phyloP scores from a whole-genome alignment of 2,113 vertebrate species.

The Catagonus wagneri region DNA sequence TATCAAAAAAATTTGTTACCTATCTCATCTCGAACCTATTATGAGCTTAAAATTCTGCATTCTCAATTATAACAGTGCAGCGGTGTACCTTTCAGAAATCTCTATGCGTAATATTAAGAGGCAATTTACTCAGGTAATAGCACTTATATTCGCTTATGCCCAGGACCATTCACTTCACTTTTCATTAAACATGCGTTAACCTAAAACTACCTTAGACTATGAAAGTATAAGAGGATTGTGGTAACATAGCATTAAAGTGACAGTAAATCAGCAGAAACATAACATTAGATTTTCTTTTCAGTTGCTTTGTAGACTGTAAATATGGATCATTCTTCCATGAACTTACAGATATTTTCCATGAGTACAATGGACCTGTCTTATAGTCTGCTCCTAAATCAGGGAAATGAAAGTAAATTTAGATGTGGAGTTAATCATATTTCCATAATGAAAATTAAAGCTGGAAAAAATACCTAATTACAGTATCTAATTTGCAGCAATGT shows the following conservation, averaged over 20 bases:
- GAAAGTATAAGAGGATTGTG: slow-evolving; percentile 61
- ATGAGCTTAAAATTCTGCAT: background rate
- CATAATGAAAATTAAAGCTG: slow-evolving; percentile 54
- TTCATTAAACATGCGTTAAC: slow-evolving; percentile 76
- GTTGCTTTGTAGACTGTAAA: slow-evolving; percentile 59
- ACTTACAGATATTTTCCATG: slow-evolving; percentile 51
- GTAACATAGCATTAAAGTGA: slow-evolving; percentile 52
- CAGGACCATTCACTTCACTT: background rate
- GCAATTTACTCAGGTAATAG: background rate
- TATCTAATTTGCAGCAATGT: slow-evolving; percentile 46
- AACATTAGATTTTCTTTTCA: slow-evolving; percentile 64
- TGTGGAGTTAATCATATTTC: background rate
- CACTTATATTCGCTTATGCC: slow-evolving; percentile 30
- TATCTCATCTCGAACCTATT: background rate
- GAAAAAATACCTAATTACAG: slow-evolving; percentile 24
- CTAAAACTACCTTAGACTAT: slow-evolving; percentile 55
- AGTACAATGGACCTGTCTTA: slow-evolving; percentile 56
- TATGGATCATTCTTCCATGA: slow-evolving; percentile 63
- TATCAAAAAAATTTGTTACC: background rate
- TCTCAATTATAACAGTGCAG: background rate
- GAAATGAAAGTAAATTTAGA: slow-evolving; percentile 53
- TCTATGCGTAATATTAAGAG: background rate
- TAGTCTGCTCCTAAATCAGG: slow-evolving; percentile 38
- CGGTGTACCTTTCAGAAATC: background rate
- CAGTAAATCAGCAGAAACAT: slow-evolving; percentile 66